phyloP scores from a whole-genome alignment of 2,113 vertebrate species.

The Xenus cinereus region DNA sequence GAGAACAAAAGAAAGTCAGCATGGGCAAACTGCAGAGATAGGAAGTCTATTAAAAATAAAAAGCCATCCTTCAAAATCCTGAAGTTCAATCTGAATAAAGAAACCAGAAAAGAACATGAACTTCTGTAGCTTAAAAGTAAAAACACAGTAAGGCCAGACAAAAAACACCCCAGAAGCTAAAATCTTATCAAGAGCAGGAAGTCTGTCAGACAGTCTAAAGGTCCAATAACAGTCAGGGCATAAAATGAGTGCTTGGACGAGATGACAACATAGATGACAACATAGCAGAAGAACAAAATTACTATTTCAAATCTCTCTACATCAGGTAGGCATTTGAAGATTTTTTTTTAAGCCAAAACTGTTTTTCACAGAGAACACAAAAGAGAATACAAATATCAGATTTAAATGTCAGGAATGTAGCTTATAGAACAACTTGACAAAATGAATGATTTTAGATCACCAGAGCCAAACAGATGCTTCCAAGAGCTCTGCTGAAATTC shows the following conservation, averaged over 20 bases:
- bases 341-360: neutral
- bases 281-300: neutral
- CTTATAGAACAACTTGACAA: neutral
- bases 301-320: neutral
- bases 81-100: neutral
- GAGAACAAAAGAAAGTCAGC: neutral
- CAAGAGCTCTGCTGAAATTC: neutral
- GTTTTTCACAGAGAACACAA: neutral
- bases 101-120: neutral
- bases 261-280: neutral
- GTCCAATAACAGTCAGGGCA: neutral
- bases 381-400: neutral
- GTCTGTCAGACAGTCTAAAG: neutral
- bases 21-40: neutral
- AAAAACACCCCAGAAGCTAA: neutral
- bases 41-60: neutral
- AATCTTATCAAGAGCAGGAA: neutral
- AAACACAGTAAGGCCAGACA: neutral
- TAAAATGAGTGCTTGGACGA: neutral
- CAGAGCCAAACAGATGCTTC: neutral
- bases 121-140: neutral
- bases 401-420: neutral
- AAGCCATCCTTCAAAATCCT: rapidly evolving
- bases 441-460: neutral
- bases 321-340: neutral